Evolutionary conservation across 2,797 vertebrate genomes (phyloP).

Genomic region (Pangasius macronema): DNA sequence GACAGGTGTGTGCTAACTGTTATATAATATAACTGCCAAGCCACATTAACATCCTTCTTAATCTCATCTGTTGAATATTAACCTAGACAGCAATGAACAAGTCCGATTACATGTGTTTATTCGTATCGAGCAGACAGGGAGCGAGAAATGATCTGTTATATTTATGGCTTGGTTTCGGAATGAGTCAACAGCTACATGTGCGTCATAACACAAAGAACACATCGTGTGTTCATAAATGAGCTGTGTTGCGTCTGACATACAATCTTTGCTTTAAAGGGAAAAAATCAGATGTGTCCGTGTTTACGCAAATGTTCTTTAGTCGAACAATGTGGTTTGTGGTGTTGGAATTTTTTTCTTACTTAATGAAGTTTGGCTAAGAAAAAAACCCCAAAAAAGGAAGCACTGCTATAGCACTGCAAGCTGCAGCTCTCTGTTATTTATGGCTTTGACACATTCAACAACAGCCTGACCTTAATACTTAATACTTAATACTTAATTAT

Average conservation of each 20-base stretch:
- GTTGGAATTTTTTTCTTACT: constrained; percentile 5
- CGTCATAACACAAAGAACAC: constrained; percentile 31
- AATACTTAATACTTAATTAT: no score
- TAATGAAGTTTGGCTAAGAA: neutral
- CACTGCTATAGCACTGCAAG: neutral
- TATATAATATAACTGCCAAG: constrained; percentile 18
- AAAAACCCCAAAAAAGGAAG: constrained; percentile 19
- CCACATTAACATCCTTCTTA: constrained; percentile 15
- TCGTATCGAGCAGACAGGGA: neutral
- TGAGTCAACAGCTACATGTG: constrained; percentile 41
- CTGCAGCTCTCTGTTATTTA: neutral
- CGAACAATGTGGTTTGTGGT: constrained; percentile 6
- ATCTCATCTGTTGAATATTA: constrained; percentile 33
- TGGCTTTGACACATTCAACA: neutral
- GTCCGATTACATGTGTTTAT: constrained; percentile 11
- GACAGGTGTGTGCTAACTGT: constrained; percentile 50
- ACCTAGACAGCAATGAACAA: neutral
- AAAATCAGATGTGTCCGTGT: neutral
- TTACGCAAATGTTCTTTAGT: constrained; percentile 34
- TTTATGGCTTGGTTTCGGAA: constrained; percentile 39
- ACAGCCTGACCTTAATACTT: neutral
- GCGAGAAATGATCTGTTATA: constrained; percentile 1
- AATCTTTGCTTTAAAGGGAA: neutral
- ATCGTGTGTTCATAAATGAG: neutral
- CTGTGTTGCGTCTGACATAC: neutral